Conservation (phyloP, 2,797 vertebrate genomes). For the Characodon lateralis region DNA sequence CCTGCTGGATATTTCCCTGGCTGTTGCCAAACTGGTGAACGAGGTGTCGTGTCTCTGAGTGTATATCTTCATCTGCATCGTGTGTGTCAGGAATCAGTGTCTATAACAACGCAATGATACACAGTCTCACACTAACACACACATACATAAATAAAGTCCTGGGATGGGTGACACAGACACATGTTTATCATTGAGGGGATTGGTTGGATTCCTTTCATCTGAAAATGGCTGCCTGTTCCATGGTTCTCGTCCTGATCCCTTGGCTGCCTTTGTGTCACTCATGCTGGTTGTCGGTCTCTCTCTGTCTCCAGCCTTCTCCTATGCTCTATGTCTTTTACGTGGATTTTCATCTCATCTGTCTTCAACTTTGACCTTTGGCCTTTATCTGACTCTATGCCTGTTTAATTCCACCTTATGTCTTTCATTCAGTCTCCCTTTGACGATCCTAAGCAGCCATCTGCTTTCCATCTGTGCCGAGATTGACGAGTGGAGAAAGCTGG, state of each 20-base stretch:
- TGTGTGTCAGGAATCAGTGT: constrained; percentile 49
- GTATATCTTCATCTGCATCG: constrained; percentile 38
- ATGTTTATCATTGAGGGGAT: constrained; percentile 93
- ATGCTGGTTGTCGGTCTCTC: constrained; percentile 16
- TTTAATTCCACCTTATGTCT: constrained; percentile 44
- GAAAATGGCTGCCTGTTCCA: constrained; percentile 86
- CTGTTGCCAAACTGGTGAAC: constrained; percentile 49
- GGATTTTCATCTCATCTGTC: constrained; percentile 22
- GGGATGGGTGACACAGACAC: constrained; percentile 81
- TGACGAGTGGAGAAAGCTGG: constrained; percentile 30
- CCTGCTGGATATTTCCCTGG: neutral
- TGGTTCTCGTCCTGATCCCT: constrained; percentile 71
- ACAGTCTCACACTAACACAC: constrained; percentile 16
- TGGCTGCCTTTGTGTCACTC: constrained; percentile 56
- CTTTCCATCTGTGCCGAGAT: constrained; percentile 69
- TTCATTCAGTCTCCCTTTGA: constrained; percentile 41
- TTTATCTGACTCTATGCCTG: constrained; percentile 39
- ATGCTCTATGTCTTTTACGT: constrained; percentile 23
- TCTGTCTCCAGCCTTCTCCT: constrained; percentile 33
- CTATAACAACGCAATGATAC: constrained; percentile 28
- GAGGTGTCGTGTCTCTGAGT: constrained; percentile 46
- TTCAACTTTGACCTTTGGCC: constrained; percentile 44
- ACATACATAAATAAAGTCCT: constrained; percentile 28
- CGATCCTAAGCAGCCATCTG: constrained; percentile 66
- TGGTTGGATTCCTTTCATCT: constrained; percentile 85